phyloP scores from a whole-genome alignment of 2,797 vertebrate genomes.

The Hydrolagus colliei region DNA sequence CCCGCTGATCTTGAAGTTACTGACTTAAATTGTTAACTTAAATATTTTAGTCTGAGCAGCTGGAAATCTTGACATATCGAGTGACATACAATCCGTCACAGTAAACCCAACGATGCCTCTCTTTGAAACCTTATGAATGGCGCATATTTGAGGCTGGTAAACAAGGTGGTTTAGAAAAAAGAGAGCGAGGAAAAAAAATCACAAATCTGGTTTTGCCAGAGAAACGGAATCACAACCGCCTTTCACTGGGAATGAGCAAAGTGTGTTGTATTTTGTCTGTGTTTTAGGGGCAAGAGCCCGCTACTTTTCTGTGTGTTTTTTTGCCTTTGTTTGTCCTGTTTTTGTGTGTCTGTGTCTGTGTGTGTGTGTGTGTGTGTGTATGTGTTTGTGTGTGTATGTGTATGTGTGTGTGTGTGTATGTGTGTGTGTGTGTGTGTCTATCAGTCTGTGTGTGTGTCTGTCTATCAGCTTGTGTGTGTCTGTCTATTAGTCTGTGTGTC shows the following conservation, averaged over 20 bases:
- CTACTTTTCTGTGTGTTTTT: not conserved
- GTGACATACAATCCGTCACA: not conserved
- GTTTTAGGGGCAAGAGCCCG: not conserved
- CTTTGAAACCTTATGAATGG: not conserved
- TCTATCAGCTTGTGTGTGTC: too few species aligned
- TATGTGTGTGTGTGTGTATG: too few species aligned
- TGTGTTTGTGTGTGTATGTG: too few species aligned
- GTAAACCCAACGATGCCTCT: not conserved
- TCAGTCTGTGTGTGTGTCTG: too few species aligned
- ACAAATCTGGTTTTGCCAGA: not conserved
- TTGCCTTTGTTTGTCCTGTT: too few species aligned
- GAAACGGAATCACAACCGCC: not conserved
- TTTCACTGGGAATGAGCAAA: not conserved
- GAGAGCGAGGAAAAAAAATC: too few species aligned
- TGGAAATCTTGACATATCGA: not conserved
- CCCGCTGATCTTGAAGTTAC: not conserved
- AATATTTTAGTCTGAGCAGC: too few species aligned
- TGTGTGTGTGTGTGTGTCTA: too few species aligned
- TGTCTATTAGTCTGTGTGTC: too few species aligned
- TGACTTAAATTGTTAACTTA: too few species aligned
- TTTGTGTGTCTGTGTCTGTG: too few species aligned
- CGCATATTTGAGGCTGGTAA: not conserved
- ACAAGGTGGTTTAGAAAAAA: not conserved
- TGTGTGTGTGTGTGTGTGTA: too few species aligned
- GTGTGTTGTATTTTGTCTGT: not conserved